These are phyloP conservation scores for Nezara viridula DNA, from an alignment of 2,888 invertebrate species.

Conservation along the genomic window DNA sequence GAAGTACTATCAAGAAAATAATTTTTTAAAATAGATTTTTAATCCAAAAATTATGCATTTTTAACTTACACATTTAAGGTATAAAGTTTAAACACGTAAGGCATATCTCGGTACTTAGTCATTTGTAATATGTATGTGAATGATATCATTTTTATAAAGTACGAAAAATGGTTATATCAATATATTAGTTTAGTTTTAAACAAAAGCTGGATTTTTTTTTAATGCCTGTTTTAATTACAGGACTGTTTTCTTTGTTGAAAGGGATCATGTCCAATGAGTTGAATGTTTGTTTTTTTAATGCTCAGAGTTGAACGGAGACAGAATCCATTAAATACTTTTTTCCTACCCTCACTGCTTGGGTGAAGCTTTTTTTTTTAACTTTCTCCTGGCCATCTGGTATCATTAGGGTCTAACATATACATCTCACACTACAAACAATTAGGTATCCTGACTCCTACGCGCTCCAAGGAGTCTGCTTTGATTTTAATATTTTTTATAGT, in stretches of 20 bases:
- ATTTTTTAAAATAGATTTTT: no score
- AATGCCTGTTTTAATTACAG: neutral
- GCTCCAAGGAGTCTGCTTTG: neutral
- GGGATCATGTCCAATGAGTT: constrained; percentile 25
- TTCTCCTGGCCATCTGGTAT: constrained; percentile 45
- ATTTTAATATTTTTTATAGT: neutral
- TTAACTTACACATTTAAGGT: no score
- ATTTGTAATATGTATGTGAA: no score
- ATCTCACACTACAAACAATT: constrained; percentile 34
- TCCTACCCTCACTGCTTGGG: neutral
- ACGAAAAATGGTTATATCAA: no score
- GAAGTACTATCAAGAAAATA: no score
- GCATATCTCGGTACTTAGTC: no score
- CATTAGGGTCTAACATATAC: constrained; percentile 20
- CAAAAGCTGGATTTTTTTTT: no score
- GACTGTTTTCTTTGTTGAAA: constrained; percentile 4
- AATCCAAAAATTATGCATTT: no score
- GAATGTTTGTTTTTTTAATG: constrained; percentile 34
- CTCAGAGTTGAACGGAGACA: neutral
- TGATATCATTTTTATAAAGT: no score
- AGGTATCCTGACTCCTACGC: constrained; percentile 8
- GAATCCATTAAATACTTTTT: constrained; percentile 47
- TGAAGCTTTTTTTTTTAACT: constrained; percentile 24
- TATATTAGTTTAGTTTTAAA: no score
- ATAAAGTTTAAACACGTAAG: no score